These are phyloP conservation scores for Cassiopea xamachana DNA, from an alignment of 30 jellyfish, hydroid and myxozoan genomes.

Conservation along the genomic window DNA sequence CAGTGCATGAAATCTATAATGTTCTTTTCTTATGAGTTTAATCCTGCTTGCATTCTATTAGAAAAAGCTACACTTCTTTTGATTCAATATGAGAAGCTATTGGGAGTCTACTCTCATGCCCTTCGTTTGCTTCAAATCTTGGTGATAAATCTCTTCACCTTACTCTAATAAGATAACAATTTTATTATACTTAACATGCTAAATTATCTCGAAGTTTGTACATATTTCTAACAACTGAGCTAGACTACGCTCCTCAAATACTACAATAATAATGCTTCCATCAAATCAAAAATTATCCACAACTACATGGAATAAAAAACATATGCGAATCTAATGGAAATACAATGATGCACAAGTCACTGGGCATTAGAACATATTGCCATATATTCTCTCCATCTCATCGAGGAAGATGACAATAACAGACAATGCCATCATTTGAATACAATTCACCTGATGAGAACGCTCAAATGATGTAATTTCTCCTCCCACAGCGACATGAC, in stretches of 20 bases:
- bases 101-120: too few species aligned
- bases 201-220: background rate
- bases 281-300: background rate
- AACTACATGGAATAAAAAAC: background rate
- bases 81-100: too few species aligned
- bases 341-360: background rate
- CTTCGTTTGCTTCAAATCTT: too few species aligned
- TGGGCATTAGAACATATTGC: background rate
- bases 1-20: too few species aligned
- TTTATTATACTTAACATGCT: too few species aligned
- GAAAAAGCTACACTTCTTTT: too few species aligned
- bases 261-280: background rate
- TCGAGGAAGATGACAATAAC: background rate
- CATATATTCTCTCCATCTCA: background rate
- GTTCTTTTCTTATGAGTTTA: too few species aligned
- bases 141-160: too few species aligned
- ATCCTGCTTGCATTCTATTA: too few species aligned
- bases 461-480: constrained; percentile 15
- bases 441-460: background rate
- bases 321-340: background rate
- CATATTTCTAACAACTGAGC: background rate
- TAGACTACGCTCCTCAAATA: background rate
- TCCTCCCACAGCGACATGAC: constrained; percentile 71
- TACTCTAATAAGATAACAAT: too few species aligned
- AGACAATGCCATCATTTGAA: background rate